Conservation (phyloP, 2,888 invertebrate species). For the Polymixis lichenea region DNA sequence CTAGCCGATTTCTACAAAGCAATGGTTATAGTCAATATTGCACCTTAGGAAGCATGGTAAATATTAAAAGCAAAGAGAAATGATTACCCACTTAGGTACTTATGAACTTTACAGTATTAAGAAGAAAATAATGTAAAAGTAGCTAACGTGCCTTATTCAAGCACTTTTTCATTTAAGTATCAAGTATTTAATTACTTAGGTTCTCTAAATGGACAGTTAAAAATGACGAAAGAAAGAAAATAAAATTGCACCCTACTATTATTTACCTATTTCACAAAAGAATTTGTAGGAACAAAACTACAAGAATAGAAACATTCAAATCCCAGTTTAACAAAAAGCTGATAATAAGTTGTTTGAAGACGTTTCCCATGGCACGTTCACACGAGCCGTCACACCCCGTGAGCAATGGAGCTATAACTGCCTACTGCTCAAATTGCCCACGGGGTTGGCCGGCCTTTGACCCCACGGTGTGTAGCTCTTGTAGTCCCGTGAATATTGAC, state of each 20-base stretch:
- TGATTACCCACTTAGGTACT: background rate
- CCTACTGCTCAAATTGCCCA: constrained; percentile 73
- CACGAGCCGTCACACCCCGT: constrained; percentile 87
- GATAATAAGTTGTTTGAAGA: constrained; percentile 67
- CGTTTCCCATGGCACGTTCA: constrained; percentile 86
- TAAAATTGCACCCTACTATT: background rate
- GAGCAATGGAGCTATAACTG: constrained; percentile 72
- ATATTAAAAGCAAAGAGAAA: constrained; percentile 19
- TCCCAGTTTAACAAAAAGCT: constrained; percentile 62
- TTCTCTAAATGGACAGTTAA: background rate
- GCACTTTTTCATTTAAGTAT: background rate
- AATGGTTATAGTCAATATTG: background rate
- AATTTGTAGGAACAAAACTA: constrained; percentile 15
- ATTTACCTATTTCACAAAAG: constrained; percentile 3
- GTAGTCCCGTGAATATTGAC: constrained; percentile 12
- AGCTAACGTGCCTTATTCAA: background rate
- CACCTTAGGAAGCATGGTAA: constrained; percentile 3
- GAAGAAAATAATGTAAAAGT: background rate
- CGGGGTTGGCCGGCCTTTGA: constrained; percentile 81
- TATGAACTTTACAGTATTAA: background rate
- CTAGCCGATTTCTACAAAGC: constrained; percentile 47
- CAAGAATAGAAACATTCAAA: constrained; percentile 38
- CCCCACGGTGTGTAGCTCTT: constrained; percentile 62
- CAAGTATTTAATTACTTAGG: background rate
- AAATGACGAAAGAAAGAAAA: background rate